Percentiles rank a stretch among this genome's conserved stretches.
phyloP scores from a whole-genome alignment of 2,888 invertebrate species.

The Nycteola revayana region DNA sequence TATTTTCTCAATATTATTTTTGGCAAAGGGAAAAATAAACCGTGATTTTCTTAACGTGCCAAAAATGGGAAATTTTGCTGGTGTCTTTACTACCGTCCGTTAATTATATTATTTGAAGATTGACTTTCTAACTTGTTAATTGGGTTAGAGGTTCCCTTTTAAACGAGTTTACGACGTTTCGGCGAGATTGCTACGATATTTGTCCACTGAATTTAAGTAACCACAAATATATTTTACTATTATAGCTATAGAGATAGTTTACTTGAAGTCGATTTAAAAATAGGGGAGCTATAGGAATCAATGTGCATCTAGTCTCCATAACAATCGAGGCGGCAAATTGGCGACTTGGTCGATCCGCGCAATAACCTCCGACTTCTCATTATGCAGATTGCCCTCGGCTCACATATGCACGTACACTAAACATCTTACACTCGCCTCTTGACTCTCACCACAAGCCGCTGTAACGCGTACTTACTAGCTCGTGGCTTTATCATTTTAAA shows the following conservation, averaged over 20 bases:
- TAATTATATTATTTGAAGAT: too few species aligned
- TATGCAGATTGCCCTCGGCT: constrained; percentile 72
- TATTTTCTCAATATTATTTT: constrained; percentile 9
- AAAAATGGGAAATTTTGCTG: too few species aligned
- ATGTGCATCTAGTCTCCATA: constrained; percentile 56
- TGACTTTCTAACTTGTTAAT: not conserved
- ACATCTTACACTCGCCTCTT: constrained; percentile 39
- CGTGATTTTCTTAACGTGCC: too few species aligned
- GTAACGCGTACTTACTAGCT: not conserved
- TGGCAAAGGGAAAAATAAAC: not conserved
- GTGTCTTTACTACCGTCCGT: not conserved
- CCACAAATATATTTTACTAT: too few species aligned
- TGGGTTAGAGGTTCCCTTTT: not conserved
- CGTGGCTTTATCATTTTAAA: too few species aligned
- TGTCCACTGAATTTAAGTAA: not conserved
- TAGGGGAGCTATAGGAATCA: constrained; percentile 45
- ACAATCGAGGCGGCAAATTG: constrained; percentile 73
- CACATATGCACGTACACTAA: constrained; percentile 62
- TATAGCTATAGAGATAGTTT: too few species aligned
- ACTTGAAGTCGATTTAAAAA: constrained; percentile 18
- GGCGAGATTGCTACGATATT: too few species aligned
- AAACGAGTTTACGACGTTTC: constrained; percentile 1
- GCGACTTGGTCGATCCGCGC: constrained; percentile 63
- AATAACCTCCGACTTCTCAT: constrained; percentile 72
- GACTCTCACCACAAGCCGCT: not conserved